A percentile compares a stretch with the other conserved stretches of the same genome.
Conservation (phyloP, 2,797 vertebrate genomes). For the Aphelocoma californica region DNA sequence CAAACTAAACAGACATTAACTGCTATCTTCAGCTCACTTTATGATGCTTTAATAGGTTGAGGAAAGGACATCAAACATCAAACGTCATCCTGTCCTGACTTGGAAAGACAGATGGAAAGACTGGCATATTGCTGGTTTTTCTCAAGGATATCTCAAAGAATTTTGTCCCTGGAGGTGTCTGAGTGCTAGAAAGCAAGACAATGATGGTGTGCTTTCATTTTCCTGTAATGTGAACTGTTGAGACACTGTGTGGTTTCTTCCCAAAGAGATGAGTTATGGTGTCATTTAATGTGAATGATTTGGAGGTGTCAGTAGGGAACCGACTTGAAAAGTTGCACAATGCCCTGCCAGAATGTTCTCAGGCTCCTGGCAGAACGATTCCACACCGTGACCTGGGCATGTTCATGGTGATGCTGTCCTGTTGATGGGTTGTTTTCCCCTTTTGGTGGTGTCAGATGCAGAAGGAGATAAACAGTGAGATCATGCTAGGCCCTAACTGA, state of each 20-base stretch:
- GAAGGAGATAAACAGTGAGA: neutral
- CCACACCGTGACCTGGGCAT: accelerated
- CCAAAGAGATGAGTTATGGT: neutral
- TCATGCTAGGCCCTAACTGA: neutral
- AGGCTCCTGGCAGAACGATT: neutral
- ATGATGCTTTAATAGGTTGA: neutral
- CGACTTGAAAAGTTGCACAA: neutral
- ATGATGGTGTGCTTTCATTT: neutral
- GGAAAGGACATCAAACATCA: neutral
- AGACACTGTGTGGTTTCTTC: neutral
- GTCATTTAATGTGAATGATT: neutral
- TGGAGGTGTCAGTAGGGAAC: neutral
- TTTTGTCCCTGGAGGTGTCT: neutral
- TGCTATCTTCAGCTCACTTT: neutral
- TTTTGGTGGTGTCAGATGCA: neutral
- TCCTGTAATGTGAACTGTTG: neutral
- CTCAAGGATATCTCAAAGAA: neutral
- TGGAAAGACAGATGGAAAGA: neutral
- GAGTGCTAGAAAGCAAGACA: neutral
- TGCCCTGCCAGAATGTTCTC: neutral
- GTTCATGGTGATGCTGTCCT: neutral
- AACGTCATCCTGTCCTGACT: neutral
- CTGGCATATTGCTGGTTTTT: neutral
- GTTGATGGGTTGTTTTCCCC: neutral
- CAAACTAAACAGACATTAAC: neutral